Conservation (phyloP, 1,140 invertebrate species). For the Manduca sexta region DNA sequence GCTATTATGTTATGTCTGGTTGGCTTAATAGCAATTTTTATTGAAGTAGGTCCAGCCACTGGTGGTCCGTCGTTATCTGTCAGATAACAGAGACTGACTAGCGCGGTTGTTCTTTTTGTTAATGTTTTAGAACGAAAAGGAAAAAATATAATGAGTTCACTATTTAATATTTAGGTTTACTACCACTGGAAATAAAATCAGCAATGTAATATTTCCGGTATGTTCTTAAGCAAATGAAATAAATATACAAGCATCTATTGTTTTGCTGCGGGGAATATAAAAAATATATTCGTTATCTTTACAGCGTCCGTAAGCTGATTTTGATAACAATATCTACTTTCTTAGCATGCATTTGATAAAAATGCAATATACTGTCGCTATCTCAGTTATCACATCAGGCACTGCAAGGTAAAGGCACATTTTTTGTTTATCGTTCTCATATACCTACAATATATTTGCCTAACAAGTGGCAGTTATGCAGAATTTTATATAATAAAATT, state of each 20-base stretch:
- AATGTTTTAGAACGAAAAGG: too few relatives aligned
- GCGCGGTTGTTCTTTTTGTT: too few relatives aligned
- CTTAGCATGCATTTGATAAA: constrained; percentile 15
- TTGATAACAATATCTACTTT: constrained; percentile 6
- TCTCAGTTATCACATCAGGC: constrained; percentile 5
- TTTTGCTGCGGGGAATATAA: not conserved
- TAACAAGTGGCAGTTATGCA: too few relatives aligned
- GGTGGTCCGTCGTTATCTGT: too few relatives aligned
- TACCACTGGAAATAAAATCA: too few relatives aligned
- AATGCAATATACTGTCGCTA: constrained; percentile 13
- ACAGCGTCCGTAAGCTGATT: constrained; percentile 4
- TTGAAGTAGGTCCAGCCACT: not conserved
- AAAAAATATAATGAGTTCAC: too few relatives aligned
- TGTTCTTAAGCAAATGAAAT: not conserved
- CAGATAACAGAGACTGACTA: too few relatives aligned
- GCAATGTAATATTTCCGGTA: not conserved
- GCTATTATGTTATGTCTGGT: constrained; percentile 6
- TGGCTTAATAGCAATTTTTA: constrained; percentile 1
- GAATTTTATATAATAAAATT: too few relatives aligned
- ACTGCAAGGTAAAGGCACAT: not conserved
- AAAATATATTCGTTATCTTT: not conserved
- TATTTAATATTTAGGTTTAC: too few relatives aligned
- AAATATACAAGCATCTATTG: not conserved
- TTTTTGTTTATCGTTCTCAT: not conserved
- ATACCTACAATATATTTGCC: too few relatives aligned